Evolutionary conservation across 2,888 invertebrate genomes (phyloP), one percentile per base, ranked within the genome.

Genomic region (Drosophila atripex): DNA sequence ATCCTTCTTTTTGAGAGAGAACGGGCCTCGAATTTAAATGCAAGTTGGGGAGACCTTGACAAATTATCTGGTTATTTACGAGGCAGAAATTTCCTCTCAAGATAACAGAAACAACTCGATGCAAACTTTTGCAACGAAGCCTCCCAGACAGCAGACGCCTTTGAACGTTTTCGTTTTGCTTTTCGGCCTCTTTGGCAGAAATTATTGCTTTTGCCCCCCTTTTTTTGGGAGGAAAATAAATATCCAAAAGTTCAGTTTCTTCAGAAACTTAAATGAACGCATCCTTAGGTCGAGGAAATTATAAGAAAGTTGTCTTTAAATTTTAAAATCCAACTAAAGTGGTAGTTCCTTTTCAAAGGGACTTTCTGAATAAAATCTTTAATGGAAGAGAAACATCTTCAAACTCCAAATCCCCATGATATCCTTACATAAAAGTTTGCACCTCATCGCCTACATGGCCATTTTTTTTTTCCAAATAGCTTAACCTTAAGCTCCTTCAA

Each of bases 51-150:
- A 52, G 61, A 46, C 63, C 63, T 52, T 61, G 61, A 57, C 47
- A 64, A 64, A 64, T 64, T 61, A 52, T 64, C 61, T 61, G 61
- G 35, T 52, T 64, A 64, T 64, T 64, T 64, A 61, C 51, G 63
- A 52, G 61, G 46, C 51, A 30, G 12, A 51, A 61, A 46, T 61
- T 52, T 51, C 45, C 61, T 38, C n/a, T 18, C 16, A 30, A 38
- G 63, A 64, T 64, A 64, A 46, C 61, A 30, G 45, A 25, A 56
- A 60, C 47, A 60, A 49, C 57, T 61, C 57, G 30, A 61, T 57
- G 60, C 57, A 49, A 57, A 61, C 14, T 21, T 57, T 61, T 57
- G 47, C 60, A 49, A 1, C 60, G 39, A 21, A 32, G 21, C 30
- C 32, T 45, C n/a, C 39, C 39, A 47, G 47, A 56, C 16, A n/a